Evolutionary conservation across 2,888 invertebrate genomes (phyloP).

Genomic region (Rotaria sp.): DNA sequence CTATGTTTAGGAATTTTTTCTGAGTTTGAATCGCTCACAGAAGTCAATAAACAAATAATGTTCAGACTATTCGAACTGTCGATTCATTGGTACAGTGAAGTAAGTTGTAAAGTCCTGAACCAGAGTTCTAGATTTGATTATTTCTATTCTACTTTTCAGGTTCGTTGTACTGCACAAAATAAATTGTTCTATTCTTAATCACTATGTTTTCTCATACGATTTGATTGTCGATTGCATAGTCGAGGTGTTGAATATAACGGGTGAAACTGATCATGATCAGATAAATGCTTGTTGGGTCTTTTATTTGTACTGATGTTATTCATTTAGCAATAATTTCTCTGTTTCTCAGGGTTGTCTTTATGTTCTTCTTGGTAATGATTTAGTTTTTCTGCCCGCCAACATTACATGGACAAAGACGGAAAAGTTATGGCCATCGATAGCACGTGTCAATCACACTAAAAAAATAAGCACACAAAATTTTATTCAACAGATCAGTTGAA

Average conservation of each 20-base stretch:
- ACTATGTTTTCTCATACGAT: background rate
- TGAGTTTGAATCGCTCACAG: background rate
- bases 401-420: constrained; percentile 70
- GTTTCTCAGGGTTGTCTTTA: background rate
- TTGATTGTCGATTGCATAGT: background rate
- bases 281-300: constrained; percentile 60
- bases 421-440: constrained; percentile 70
- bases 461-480: constrained; percentile 59
- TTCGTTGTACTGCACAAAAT: background rate
- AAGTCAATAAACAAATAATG: background rate
- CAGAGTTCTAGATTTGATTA: background rate
- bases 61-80: constrained; percentile 62
- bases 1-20: too few species aligned
- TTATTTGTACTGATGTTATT: background rate
- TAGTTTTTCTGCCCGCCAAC: constrained; percentile 62
- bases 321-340: too few species aligned
- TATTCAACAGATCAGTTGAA: background rate
- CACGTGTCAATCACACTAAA: constrained; percentile 72
- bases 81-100: constrained; percentile 66
- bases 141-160: background rate
- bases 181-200: background rate
- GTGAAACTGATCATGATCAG: constrained; percentile 61
- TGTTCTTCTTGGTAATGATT: constrained; percentile 48
- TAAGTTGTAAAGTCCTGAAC: constrained; percentile 47
- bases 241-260: background rate